phyloP scores from a whole-genome alignment of 1,140 invertebrate genomes.

The Ceratina japonica region DNA sequence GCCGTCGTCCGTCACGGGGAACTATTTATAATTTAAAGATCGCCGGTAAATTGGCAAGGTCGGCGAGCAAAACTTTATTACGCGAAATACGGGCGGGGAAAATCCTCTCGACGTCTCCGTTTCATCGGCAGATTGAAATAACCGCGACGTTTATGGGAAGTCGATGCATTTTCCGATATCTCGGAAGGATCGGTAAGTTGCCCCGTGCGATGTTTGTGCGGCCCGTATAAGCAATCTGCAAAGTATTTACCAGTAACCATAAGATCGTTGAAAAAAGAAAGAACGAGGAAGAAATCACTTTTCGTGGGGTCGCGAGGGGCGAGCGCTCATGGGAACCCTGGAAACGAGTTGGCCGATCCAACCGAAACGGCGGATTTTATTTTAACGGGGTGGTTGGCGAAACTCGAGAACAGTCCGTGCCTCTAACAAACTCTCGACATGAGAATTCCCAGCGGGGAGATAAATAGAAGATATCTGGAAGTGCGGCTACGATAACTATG shows the following conservation, averaged over 20 bases:
- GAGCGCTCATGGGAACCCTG: constrained; percentile 8
- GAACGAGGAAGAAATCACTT: constrained; percentile 10
- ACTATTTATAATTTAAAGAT: background rate
- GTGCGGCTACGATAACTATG: constrained; percentile 19
- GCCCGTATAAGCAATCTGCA: background rate
- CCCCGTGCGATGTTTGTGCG: background rate
- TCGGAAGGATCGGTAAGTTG: background rate
- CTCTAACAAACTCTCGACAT: constrained; percentile 28
- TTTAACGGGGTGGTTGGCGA: constrained; percentile 13
- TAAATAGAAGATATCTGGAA: constrained; percentile 32
- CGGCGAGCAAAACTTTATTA: background rate
- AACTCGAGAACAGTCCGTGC: constrained; percentile 21
- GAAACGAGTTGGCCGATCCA: background rate
- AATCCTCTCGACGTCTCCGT: background rate
- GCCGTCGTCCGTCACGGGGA: background rate
- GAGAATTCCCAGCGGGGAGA: constrained; percentile 14
- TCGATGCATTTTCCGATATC: background rate
- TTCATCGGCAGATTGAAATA: background rate
- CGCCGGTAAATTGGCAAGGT: background rate
- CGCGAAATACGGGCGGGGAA: background rate
- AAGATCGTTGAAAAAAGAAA: background rate
- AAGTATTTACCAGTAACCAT: background rate
- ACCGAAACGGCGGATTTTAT: constrained; percentile 24
- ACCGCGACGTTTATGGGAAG: background rate
- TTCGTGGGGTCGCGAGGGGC: background rate